phyloP scores from a whole-genome alignment of 1,140 invertebrate genomes.

The Hypothenemus hampei region DNA sequence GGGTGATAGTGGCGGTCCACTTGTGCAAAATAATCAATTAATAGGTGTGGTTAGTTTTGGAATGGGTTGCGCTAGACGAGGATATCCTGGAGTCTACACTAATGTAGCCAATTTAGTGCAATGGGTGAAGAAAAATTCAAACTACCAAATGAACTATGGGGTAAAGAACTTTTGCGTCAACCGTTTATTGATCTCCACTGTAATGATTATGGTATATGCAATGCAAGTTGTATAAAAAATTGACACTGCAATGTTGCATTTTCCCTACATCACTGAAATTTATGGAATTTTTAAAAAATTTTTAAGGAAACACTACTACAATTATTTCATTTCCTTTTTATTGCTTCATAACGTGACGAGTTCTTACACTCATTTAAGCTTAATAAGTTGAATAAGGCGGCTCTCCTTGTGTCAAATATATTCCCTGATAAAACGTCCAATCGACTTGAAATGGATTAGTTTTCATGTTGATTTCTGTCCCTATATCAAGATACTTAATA shows the following conservation, averaged over 20 bases:
- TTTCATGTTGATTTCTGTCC: conserved; percentile 2
- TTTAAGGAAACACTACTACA: too few species aligned
- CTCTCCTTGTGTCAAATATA: conserved; percentile 9
- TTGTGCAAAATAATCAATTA: conserved; percentile 47
- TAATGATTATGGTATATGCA: too few species aligned
- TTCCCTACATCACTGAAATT: too few species aligned
- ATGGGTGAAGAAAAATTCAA: conserved; percentile 27
- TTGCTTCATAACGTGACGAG: too few species aligned
- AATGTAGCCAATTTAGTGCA: conserved; percentile 44
- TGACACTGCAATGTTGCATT: too few species aligned
- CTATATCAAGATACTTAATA: conserved; percentile 15
- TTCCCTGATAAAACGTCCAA: conserved; percentile 12
- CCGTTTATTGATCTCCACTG: too few species aligned
- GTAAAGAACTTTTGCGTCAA: too few species aligned
- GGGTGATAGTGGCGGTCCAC: conserved; percentile 54
- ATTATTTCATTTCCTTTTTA: too few species aligned
- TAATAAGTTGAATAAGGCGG: conserved; percentile 19
- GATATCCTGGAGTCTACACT: conserved; percentile 59
- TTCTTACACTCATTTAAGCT: too few species aligned
- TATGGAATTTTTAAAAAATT: too few species aligned
- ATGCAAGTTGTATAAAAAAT: too few species aligned
- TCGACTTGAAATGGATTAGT: conserved; percentile 15
- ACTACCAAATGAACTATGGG: too few species aligned
- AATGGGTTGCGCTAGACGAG: conserved; percentile 53
- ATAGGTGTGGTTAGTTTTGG: conserved; percentile 61